phyloP scores from a whole-genome alignment of 1,140 invertebrate species.

The Spodoptera frugiperda region DNA sequence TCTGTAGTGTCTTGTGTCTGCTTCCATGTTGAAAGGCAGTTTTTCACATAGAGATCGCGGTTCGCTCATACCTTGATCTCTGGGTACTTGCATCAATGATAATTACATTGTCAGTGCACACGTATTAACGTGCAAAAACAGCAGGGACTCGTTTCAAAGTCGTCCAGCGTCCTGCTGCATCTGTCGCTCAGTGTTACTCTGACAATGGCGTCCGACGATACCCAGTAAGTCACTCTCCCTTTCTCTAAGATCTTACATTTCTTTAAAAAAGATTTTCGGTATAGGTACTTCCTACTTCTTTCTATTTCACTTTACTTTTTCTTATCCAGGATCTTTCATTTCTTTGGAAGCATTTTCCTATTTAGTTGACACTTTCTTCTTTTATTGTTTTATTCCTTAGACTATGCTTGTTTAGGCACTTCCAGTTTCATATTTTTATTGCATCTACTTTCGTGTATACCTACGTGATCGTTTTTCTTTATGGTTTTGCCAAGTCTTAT shows the following conservation, averaged over 20 bases:
- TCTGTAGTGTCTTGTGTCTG: no score
- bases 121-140: conserved; percentile 35
- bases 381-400: no score
- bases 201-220: conserved; percentile 26
- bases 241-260: not conserved
- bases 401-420: no score
- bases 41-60: not conserved
- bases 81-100: not conserved
- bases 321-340: no score
- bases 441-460: no score
- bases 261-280: not conserved
- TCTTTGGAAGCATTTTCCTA: no score
- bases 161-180: conserved; percentile 10
- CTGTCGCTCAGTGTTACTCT: conserved; percentile 6
- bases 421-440: no score
- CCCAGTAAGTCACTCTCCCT: conserved; percentile 14
- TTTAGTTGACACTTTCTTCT: no score
- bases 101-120: conserved; percentile 31
- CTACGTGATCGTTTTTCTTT: no score
- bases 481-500: no score
- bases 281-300: not conserved
- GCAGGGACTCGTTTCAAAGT: conserved; percentile 21
- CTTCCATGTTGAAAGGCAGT: no score
- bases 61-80: not conserved
- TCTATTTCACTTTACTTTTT: not conserved